phyloP scores from a whole-genome alignment of 2,113 vertebrate genomes.

The Rhipidura dahli region DNA sequence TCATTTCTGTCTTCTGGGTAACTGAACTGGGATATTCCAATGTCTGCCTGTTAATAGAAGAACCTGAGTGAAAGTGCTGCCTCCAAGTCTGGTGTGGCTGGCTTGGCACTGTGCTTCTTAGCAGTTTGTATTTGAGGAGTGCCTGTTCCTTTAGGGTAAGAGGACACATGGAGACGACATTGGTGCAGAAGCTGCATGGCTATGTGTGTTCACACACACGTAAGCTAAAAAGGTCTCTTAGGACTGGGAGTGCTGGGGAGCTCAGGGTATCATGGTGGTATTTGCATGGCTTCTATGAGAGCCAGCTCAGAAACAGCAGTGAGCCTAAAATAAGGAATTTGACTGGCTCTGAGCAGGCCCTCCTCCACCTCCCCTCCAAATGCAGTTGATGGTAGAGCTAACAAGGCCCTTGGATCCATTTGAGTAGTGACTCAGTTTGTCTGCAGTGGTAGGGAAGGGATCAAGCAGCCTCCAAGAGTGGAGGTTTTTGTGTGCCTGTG shows the following conservation, averaged over 20 bases:
- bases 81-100: background rate
- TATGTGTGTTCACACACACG: background rate
- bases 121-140: background rate
- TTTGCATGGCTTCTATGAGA: background rate
- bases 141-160: background rate
- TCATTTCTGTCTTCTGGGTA: background rate
- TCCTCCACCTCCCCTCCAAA: background rate
- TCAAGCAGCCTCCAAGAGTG: background rate
- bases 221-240: background rate
- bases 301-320: background rate
- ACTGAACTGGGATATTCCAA: background rate
- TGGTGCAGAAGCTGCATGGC: background rate
- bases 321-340: background rate
- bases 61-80: background rate
- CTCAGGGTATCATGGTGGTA: background rate
- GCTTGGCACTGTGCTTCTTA: background rate
- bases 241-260: background rate
- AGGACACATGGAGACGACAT: background rate
- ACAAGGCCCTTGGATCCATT: background rate
- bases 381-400: background rate
- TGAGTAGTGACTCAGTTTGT: background rate
- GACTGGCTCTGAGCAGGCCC: background rate
- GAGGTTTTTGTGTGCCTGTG: background rate
- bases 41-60: background rate
- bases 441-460: background rate